phyloP scores from a whole-genome alignment of 2,888 invertebrate species.

The Hydrotaea cyrtoneurina region DNA sequence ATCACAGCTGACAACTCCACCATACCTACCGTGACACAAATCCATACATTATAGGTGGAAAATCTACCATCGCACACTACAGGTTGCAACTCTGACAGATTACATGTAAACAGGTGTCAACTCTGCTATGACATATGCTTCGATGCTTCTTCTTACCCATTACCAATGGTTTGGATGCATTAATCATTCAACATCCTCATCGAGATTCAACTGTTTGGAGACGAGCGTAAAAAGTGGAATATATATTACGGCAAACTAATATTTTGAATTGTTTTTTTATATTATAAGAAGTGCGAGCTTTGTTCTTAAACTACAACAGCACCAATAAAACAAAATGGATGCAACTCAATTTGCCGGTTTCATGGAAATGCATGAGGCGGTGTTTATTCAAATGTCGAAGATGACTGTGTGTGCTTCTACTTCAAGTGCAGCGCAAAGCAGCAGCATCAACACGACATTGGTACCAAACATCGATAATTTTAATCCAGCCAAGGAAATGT shows the following conservation, averaged over 20 bases:
- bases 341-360: conserved; percentile 40
- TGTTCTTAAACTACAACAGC: not conserved
- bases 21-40: too few species aligned
- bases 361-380: conserved; percentile 40
- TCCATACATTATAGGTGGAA: too few species aligned
- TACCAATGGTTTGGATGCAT: too few species aligned
- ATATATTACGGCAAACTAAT: conserved; percentile 8
- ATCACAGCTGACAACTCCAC: too few species aligned
- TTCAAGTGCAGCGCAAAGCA: conserved; percentile 7
- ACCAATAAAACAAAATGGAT: conserved; percentile 44
- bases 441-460: conserved; percentile 39
- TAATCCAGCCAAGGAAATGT: conserved; percentile 47
- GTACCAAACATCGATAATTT: conserved; percentile 48
- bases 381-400: conserved; percentile 18
- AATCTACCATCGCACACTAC: too few species aligned
- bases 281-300: conserved; percentile 22
- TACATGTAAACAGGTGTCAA: too few species aligned
- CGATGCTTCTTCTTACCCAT: too few species aligned
- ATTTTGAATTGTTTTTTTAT: not conserved
- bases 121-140: too few species aligned
- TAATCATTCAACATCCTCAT: not conserved
- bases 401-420: conserved; percentile 9
- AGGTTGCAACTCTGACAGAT: too few species aligned
- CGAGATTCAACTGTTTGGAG: conserved; percentile 40
- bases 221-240: conserved; percentile 23